Evolutionary conservation across 1,140 invertebrate genomes (phyloP), one percentile per base, ranked within the genome.

Genomic region (Pseudomyrmex concolor): DNA sequence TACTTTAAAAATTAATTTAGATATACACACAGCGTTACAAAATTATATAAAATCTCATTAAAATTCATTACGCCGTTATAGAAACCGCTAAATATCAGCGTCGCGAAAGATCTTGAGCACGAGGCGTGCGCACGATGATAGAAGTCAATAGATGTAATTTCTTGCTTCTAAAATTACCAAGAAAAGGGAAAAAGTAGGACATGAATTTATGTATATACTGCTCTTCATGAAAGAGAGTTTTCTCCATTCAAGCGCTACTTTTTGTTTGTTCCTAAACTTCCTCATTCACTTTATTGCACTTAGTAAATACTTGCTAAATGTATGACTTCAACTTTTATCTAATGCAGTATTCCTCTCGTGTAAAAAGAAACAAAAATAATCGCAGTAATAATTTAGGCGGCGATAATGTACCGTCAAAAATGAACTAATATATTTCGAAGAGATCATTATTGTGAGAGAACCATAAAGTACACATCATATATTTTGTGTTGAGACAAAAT

Each of bases 171-270:
- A 71, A 80, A 80, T 80, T 80, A 70, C 76, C 43, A 48, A 59
- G 64, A 80, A 59, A 59, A 55, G 48, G 59, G 22, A 50, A 70
- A 48, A 80, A 80, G 43, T 70, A 48, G 54, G 17, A 59, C 66
- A 80, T 80, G 76, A 80, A 80, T 80, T 80, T 80, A 80, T 80
- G 76, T 80, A 80, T 78, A 70, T 70, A 80, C 54, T 25, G 2
- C 54, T 59, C 5, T 5, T 34, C 34, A 34, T 34, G 76, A 22
- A 57, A 43, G 66, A 80, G 66, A 80, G 66, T 80, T 80, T 80
- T 60, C 76, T 80, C 76, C 43, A 80, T 71, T 80, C 76, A 70
- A 54, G 59, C 76, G 59, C 19, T 48, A 60, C 66, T 80, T 80
- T 70, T 80, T 70, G 43, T 80, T 80, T 80, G 76, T 71, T 71